These are phyloP conservation scores for Callipepla squamata DNA, from an alignment of 2,113 vertebrate genomes.

Conservation along the genomic window DNA sequence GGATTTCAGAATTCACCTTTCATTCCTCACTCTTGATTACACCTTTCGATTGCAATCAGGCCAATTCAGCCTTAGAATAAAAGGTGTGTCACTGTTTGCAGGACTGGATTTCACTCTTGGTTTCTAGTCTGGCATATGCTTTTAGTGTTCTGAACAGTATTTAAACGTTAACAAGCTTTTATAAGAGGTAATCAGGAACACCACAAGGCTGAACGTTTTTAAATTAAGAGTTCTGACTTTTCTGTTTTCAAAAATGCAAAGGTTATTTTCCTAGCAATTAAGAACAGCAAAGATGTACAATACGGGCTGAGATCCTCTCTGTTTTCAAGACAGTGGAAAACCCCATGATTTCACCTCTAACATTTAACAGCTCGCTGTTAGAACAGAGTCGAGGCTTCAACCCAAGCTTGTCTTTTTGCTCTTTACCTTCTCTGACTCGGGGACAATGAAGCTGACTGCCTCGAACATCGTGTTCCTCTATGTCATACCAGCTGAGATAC, in stretches of 20 bases:
- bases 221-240: not conserved
- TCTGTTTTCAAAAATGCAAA: not conserved
- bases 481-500: slow-evolving; percentile 84
- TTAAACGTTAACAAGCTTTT: not conserved
- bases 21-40: not conserved
- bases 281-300: not conserved
- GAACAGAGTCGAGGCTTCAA: not conserved
- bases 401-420: not conserved
- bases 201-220: not conserved
- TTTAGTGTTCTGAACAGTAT: not conserved
- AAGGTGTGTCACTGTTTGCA: not conserved
- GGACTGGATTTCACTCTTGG: not conserved
- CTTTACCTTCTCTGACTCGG: slow-evolving; percentile 91
- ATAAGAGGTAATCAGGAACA: not conserved
- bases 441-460: slow-evolving; percentile 91
- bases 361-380: not conserved
- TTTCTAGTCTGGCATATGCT: not conserved
- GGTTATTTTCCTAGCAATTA: not conserved
- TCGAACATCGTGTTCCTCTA: slow-evolving; percentile 84
- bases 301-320: not conserved
- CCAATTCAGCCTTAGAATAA: not conserved
- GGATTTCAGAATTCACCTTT: not conserved
- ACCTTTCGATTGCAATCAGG: not conserved
- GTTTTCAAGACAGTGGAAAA: not conserved
- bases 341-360: not conserved